These are phyloP conservation scores for Habropoda laboriosa DNA, from an alignment of 1,140 invertebrate genomes.

Conservation along the genomic window DNA sequence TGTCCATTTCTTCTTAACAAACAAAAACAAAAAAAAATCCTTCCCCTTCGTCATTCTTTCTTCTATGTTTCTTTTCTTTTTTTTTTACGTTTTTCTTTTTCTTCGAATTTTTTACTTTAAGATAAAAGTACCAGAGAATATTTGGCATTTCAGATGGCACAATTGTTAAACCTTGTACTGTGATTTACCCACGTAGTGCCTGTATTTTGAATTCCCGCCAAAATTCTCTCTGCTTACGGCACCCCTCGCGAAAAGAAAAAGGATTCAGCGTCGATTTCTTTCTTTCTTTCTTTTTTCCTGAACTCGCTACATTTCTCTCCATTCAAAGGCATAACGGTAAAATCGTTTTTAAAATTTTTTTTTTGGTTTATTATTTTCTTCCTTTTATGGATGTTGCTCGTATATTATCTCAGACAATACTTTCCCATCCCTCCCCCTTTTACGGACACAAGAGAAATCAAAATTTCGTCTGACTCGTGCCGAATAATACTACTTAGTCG, in stretches of 20 bases:
- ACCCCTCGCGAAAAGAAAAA: constrained; percentile 24
- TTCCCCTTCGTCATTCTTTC: not conserved
- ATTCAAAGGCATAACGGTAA: constrained; percentile 27
- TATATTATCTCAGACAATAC: too few species aligned
- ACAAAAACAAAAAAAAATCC: too few species aligned
- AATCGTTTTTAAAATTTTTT: constrained; percentile 2
- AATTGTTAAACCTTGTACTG: constrained; percentile 50
- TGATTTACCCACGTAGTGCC: constrained; percentile 39
- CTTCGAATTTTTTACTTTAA: constrained; percentile 14
- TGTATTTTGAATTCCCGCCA: constrained; percentile 37
- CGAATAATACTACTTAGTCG: constrained; percentile 29
- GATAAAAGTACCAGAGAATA: constrained; percentile 49
- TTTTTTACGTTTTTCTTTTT: not conserved
- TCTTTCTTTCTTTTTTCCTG: too few species aligned
- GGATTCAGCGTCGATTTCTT: not conserved
- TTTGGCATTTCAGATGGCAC: constrained; percentile 66
- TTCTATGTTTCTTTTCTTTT: not conserved
- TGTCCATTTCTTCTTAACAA: too few species aligned
- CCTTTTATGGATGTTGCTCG: not conserved
- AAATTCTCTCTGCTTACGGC: constrained; percentile 53
- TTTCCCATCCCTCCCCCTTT: not conserved
- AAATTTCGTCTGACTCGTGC: not conserved
- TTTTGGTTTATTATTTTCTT: not conserved
- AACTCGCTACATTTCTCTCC: not conserved
- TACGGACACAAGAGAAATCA: not conserved